A percentile compares a stretch with the other conserved stretches of the same genome.
Conservation (phyloP, 30 jellyfish, hydroid and myxozoan genomes). For the Sanderia malayensis region DNA sequence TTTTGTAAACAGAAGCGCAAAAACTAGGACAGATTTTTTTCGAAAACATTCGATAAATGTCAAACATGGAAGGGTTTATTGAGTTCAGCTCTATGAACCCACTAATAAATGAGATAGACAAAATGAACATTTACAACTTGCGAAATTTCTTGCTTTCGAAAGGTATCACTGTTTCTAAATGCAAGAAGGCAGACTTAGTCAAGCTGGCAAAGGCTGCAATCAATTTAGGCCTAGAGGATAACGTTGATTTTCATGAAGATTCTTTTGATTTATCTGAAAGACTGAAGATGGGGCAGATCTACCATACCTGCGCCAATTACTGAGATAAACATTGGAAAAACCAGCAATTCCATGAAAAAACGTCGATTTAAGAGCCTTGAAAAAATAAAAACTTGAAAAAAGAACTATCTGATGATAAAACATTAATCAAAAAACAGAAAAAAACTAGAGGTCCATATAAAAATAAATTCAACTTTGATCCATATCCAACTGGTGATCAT, state of each 20-base stretch:
- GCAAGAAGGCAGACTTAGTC: background rate
- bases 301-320: too few relatives aligned
- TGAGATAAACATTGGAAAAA: background rate
- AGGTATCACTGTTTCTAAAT: slow-evolving; percentile 8
- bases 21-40: too few relatives aligned
- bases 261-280: background rate
- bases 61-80: too few relatives aligned
- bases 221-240: background rate
- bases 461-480: background rate
- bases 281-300: too few relatives aligned
- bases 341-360: background rate
- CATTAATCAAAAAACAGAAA: background rate
- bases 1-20: too few relatives aligned
- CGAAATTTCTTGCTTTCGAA: too few relatives aligned
- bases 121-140: too few relatives aligned
- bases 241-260: slow-evolving; percentile 6
- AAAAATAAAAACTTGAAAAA: too few relatives aligned
- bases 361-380: background rate
- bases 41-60: too few relatives aligned
- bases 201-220: slow-evolving; percentile 8
- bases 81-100: too few relatives aligned
- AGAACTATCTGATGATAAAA: too few relatives aligned
- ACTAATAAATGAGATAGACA: too few relatives aligned
- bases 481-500: background rate
- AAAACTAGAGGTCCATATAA: slow-evolving; percentile 11